Evolutionary conservation across 2,113 vertebrate species (phyloP), one percentile per base, ranked within the genome.

Genomic region (Crocuta crocuta): DNA sequence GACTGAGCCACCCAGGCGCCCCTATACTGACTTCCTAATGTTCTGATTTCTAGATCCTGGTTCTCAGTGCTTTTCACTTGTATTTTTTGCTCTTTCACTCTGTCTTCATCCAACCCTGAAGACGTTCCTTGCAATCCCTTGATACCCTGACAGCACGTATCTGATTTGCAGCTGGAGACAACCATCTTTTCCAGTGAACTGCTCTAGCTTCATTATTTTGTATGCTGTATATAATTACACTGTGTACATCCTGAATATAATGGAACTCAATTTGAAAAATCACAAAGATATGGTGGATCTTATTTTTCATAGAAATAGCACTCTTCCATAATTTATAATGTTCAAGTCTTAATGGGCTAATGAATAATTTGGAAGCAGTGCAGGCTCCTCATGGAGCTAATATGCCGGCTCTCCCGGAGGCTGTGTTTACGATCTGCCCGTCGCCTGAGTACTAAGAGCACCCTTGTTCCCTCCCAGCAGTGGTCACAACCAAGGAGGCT

Each of bases 311-410:
- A 89, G 94, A 96, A 97, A 92, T 19, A 92, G 68, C 71, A 76
- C 89, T 98, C 95, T 93, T 98, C 31, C 87, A 97, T 97, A 97
- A 98, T 97, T 98, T 53, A 98, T 94, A 58, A 31, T 16, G 26
- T 58, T 92, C 94, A 35, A 45, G 79, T 94, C 48, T 90, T 95
- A 96, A 96, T 50, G 96, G 91, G 93, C 78, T 97, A 74, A 97
- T 96, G 87, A 97, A 85, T 97, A 94, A 98, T 95, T 96, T 93
- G 95, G 97, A 95, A 96, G 91, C 94, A 97, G 15, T 9, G 91
- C 89, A 63, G 93, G 96, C 86, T 93, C 89, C 81, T 94, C 66
- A 43, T 23, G 39, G 95, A 89, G 55, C 35, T 43, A 3, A 66
- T 3, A 13, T 0, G 45, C 90, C 71, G 17, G 83, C 91, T 86